Evolutionary conservation across 2,113 vertebrate species (phyloP).

Genomic region (Cricetomys ansorgei): DNA sequence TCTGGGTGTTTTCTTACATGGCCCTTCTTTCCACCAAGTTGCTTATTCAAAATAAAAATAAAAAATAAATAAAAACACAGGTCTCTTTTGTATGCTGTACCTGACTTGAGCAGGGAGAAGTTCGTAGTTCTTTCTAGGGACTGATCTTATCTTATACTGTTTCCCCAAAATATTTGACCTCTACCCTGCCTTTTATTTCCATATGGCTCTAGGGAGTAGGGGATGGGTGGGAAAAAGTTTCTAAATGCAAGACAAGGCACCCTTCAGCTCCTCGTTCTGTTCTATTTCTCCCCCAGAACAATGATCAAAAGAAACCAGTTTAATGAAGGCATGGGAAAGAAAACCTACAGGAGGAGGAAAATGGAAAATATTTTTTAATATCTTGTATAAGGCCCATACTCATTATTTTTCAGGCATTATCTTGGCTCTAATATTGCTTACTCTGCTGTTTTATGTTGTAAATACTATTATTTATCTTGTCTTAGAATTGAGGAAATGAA

Average conservation of each 20-base stretch:
- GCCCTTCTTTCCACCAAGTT: slow-evolving; percentile 39
- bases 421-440: not conserved
- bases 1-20: slow-evolving; percentile 1
- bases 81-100: not conserved
- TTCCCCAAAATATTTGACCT: not conserved
- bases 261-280: not conserved
- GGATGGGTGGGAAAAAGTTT: not conserved
- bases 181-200: not conserved
- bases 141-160: not conserved
- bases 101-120: not conserved
- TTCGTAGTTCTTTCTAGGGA: not conserved
- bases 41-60: slow-evolving; percentile 35
- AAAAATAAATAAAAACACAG: not conserved
- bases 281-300: not conserved
- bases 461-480: not conserved
- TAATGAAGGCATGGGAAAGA: not conserved
- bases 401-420: not conserved
- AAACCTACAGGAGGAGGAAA: not conserved
- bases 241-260: not conserved
- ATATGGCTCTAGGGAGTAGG: not conserved
- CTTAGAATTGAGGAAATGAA: not conserved
- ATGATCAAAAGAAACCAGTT: not conserved
- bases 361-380: not conserved
- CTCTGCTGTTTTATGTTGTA: not conserved
- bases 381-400: not conserved